Evolutionary conservation across 2,888 invertebrate genomes (phyloP), one percentile per base, ranked within the genome.

Genomic region (Drosophila infuscata): DNA sequence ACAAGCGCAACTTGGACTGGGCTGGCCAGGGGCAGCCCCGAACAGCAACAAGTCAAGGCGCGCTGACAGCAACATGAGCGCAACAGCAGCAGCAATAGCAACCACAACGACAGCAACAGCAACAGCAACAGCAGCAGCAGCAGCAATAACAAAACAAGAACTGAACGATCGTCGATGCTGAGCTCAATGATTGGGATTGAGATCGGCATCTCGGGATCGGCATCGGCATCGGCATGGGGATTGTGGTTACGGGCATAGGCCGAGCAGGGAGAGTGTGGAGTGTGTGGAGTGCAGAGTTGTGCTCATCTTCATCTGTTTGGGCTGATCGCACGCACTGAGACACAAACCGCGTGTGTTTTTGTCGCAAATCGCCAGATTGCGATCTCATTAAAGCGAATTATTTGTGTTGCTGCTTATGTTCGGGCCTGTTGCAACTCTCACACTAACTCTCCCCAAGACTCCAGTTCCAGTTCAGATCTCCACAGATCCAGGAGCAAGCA

Each of bases 381-480:
- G 91, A 91, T 92, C 91, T 91, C 91, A 91, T 91, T 91, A 91
- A 91, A 91, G 86, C 90, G 91, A 90, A 91, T 91, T 91, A 91
- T 91, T 91, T 91, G 91, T 91, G 91, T 91, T 82, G 91, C 91
- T 91, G 91, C 84, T 85, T 90, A 90, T 91, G 90, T 91, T 87
- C 74, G 59, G 62, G 81, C 79, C 85, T 82, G 87, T 80, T 83
- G 86, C 82, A 80, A 76, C 78, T 83, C 82, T 82, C 83, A 79
- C 76, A 77, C 76, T 90, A 72, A 58, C 75, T 66, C 70, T 43
- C 51, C 29, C 51, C 64, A 57, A 32, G 33, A 20, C 49, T 17
- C 36, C 54, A 54, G 46, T 29, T 32, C 32, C 46, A 46, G 46
- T 25, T 46, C 68, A 36, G 56, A 67, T 67, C 78, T 60, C 25